phyloP scores from a whole-genome alignment of 2,888 invertebrate species.

The Pseudococcus jackbeardsleyi region DNA sequence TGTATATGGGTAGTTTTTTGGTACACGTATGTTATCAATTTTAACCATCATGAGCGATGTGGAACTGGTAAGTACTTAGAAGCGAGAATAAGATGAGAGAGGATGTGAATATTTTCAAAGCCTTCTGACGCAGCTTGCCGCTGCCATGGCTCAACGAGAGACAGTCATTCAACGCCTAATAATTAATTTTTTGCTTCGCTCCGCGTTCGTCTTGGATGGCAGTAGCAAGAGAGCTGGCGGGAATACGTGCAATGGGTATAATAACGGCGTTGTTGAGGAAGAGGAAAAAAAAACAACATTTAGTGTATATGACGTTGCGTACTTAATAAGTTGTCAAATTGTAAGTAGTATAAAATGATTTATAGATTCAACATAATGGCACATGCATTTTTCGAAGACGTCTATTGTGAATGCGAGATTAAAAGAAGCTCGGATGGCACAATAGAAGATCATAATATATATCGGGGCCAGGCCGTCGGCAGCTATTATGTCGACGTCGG shows the following conservation, averaged over 20 bases:
- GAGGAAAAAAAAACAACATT: conserved; percentile 34
- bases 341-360: conserved; percentile 64
- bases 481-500: conserved; percentile 59
- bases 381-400: conserved; percentile 60
- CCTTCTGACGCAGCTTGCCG: not conserved
- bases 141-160: not conserved
- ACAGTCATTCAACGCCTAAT: conserved; percentile 36
- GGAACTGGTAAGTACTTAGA: not conserved
- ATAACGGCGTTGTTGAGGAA: not conserved
- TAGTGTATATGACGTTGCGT: conserved; percentile 58
- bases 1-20: conserved; percentile 2
- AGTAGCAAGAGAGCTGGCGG: not conserved
- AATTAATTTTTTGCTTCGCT: conserved; percentile 4
- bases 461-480: conserved; percentile 64
- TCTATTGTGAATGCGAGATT: conserved; percentile 63
- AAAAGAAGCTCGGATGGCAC: conserved; percentile 55
- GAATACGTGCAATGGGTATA: conserved; percentile 6
- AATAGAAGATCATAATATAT: conserved; percentile 63
- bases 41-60: not conserved
- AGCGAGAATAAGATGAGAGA: not conserved
- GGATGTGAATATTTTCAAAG: conserved; percentile 3
- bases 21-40: conserved; percentile 11
- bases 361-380: conserved; percentile 64
- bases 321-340: conserved; percentile 65
- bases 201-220: not conserved